These are phyloP conservation scores for Littorina saxatilis DNA, from an alignment of 1,140 invertebrate genomes.

Conservation along the genomic window DNA sequence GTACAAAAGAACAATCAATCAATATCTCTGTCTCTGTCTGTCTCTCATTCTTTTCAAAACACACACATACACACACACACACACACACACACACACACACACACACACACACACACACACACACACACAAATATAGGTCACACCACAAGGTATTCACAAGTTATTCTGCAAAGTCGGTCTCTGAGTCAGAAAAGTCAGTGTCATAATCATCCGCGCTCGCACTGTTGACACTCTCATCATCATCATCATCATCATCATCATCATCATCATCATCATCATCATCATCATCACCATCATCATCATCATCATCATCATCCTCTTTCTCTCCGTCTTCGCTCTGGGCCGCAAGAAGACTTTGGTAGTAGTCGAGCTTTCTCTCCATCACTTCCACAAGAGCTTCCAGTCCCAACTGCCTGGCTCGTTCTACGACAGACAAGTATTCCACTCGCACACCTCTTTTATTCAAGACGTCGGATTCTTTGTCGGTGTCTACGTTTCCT, in stretches of 20 bases:
- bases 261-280: not conserved
- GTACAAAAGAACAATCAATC: not conserved
- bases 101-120: not conserved
- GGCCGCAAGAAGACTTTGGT: not conserved
- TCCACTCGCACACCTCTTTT: not conserved
- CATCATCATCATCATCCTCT: too few relatives aligned
- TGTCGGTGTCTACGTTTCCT: not conserved
- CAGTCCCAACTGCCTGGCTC: not conserved
- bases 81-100: too few relatives aligned
- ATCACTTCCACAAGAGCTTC: not conserved
- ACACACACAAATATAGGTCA: not conserved
- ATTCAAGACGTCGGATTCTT: not conserved
- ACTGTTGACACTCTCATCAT: not conserved
- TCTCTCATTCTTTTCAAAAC: not conserved
- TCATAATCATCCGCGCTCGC: not conserved
- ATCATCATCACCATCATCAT: not conserved
- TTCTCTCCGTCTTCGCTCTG: not conserved
- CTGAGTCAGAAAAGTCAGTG: not conserved
- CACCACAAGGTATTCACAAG: too few relatives aligned
- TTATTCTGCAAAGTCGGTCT: not conserved
- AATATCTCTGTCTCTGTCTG: not conserved
- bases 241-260: too few relatives aligned
- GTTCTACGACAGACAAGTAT: too few relatives aligned
- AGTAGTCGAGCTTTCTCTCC: not conserved
- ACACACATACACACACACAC: not conserved